Base-by-base conservation (phyloP, 2,888 invertebrate genomes). In the Drosophila setosimentum region DNA sequence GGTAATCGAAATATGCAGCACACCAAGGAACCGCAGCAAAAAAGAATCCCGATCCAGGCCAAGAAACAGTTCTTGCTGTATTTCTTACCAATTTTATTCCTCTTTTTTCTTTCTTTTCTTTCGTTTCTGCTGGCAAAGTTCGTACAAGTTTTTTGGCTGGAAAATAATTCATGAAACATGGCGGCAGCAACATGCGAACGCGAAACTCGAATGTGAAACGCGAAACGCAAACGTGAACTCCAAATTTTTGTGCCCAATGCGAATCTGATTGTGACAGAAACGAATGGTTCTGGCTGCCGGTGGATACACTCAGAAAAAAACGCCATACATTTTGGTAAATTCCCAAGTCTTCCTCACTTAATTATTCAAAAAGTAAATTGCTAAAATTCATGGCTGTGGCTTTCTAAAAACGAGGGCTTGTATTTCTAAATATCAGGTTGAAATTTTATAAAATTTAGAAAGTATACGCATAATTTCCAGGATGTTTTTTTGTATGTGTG, bases 241-340 rank as follows among this genome's bases (percentile, higher is more conserved):
- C 32, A 89, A 84, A 91, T 87, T 90, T 91, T 83, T 90, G 89
- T 83, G 72, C 83, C 84, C 82, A 82, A 87, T 80, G 81, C 90
- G 86, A 91, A 91, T 91, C 92, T 91, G 91, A 91, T 91, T 91
- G 91, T 91, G 91, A 91, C 91, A 91, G 83, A 91, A 91, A 91
- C 88, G 91, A 91, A 91, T 91, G 90, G 91, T 91, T 91, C 83
- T 82, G 82, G 77, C 82, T 65, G 48, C 68, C 49, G 49, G 37
- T 57, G 27, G 51, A 57, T 63, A 67, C 45, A 45, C 45, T 45
- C 8, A 24, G 16, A 21, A 45, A 24, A 42, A 8, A 16, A 4
- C 0, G 8, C 2, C 3, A 24, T 8, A 16, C 2, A 16, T 45
- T 16, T 16, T 24, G 4, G 6, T 42, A 21, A 42, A 42, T 21